Evolutionary conservation across 1,140 invertebrate genomes (phyloP).

Genomic region (Lepidurus couesii): DNA sequence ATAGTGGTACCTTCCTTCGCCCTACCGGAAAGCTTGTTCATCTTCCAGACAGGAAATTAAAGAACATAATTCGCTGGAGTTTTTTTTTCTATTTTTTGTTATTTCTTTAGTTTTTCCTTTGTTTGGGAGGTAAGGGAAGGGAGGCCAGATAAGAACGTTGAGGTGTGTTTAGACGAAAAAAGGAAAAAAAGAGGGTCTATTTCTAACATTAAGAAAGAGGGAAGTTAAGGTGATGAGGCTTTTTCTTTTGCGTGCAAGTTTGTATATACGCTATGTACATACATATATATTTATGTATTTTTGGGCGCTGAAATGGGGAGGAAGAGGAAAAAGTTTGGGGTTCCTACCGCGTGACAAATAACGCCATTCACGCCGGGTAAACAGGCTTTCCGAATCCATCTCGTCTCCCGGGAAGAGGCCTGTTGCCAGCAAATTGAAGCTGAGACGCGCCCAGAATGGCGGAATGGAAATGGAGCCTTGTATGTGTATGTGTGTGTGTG

Average conservation of each 20-base stretch:
- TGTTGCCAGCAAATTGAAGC: conserved; percentile 14
- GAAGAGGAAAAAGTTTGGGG: background rate
- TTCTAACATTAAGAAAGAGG: too few relatives aligned
- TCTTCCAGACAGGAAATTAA: too few relatives aligned
- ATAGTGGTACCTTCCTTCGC: too few relatives aligned
- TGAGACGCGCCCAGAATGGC: background rate
- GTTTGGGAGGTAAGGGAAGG: too few relatives aligned
- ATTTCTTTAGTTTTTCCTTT: too few relatives aligned
- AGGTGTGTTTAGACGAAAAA: too few relatives aligned
- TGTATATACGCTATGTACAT: background rate
- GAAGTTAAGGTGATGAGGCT: too few relatives aligned
- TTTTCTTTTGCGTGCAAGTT: background rate
- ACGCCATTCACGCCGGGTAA: background rate
- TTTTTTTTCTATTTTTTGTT: too few relatives aligned
- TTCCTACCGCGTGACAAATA: conserved; percentile 4
- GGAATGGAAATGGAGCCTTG: background rate
- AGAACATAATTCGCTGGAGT: too few relatives aligned
- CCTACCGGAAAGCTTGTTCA: too few relatives aligned
- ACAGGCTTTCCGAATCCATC: conserved; percentile 8
- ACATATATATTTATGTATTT: background rate
- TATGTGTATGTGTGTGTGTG: background rate
- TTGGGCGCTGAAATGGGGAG: background rate
- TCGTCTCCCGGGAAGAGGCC: conserved; percentile 15
- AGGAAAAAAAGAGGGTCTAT: too few relatives aligned
- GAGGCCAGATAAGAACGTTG: too few relatives aligned